phyloP scores from a whole-genome alignment of 2,113 vertebrate genomes.

The Heteronetta atricapilla region DNA sequence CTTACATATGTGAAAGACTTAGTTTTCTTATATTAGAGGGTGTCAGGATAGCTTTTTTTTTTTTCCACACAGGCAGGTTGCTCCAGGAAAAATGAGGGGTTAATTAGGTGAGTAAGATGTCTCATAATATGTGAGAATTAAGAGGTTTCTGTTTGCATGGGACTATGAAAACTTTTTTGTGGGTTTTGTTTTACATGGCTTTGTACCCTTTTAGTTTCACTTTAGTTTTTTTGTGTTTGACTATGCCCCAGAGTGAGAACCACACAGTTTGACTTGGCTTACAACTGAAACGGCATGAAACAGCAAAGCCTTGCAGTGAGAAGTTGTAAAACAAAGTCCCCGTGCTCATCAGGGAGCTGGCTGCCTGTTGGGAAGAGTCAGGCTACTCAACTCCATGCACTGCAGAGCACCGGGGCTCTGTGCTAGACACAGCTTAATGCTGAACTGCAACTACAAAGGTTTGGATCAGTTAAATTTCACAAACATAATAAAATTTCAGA shows the following conservation, averaged over 20 bases:
- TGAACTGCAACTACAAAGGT: background rate
- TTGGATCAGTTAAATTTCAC: background rate
- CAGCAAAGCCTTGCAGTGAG: background rate
- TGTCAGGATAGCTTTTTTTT: background rate
- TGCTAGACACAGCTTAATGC: accelerated
- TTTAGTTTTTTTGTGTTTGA: background rate
- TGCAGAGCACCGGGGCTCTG: background rate
- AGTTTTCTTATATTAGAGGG: background rate
- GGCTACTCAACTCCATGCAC: background rate
- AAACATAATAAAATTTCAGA: background rate
- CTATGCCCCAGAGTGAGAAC: background rate
- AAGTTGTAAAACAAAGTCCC: background rate
- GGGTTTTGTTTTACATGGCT: background rate
- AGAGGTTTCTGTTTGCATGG: background rate
- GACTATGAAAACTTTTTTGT: background rate
- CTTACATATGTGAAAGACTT: background rate
- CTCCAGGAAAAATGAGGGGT: background rate
- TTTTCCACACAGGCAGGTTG: background rate
- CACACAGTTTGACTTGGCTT: background rate
- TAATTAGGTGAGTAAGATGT: background rate
- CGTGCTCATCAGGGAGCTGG: background rate
- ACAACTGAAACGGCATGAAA: background rate
- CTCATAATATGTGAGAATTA: background rate
- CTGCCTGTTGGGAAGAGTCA: background rate
- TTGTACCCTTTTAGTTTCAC: background rate